Base-by-base conservation (phyloP, 2,888 invertebrate genomes). In the Mimachlamys varia region DNA sequence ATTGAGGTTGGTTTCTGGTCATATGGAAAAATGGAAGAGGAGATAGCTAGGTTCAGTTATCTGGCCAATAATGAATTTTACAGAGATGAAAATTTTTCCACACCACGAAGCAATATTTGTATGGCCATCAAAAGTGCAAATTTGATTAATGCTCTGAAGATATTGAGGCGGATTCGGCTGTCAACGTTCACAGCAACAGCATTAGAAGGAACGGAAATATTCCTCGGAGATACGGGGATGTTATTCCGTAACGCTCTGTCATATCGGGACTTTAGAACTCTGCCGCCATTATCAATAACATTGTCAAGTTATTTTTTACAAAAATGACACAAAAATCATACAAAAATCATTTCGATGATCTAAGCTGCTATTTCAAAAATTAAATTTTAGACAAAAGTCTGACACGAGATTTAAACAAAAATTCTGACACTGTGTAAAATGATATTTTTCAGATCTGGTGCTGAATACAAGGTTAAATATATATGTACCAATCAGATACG, bases 91-190 rank as follows among this genome's bases (percentile, higher is more conserved):
- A 76, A 27, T 27, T 76, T 76, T 76, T 76, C 76, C 76, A 76
- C 76, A 33, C 76, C 76, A 76, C 33, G 76, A 76, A 27, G 76
- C 76, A 76, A 76, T 76, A 76, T 76, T 76, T 76, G 76, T 33
- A 76, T 27, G 76, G 76, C 76, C 76, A 76, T 76, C 76, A 76
- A 15, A 76, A 76, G 76, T 76, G 76, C 33, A 76, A 76, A 76
- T 76, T 76, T 76, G 76, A 76, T 76, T 76, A 76, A 76, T 76
- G 76, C 33, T 76, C 76, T 7, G 27, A 12, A 27, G 76, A 33
- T 76, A 2, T 1, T 76, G 33, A 12, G 33, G 76, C 27, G 76
- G 76, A 76, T 33, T 76, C 22, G 1, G 10, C 76, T 76, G 76
- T 76, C 76, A 76, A 22, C 13, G 13, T 13, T 27, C 76, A 76